A percentile compares a stretch with the other conserved stretches of the same genome.
Evolutionary conservation across 2,888 invertebrate species (phyloP).

Genomic region (Eupithecia abbreviata): DNA sequence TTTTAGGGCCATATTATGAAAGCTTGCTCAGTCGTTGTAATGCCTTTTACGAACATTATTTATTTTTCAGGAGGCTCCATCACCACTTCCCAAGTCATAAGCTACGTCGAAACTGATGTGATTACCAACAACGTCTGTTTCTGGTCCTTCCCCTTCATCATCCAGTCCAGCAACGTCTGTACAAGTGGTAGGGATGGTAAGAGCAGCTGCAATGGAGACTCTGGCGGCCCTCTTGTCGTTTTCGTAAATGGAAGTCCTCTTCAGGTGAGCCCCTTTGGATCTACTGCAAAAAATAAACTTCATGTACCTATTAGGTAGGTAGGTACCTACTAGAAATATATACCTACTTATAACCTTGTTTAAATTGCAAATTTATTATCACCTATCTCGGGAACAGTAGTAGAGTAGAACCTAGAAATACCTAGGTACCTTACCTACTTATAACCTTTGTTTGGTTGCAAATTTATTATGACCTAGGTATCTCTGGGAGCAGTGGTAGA

Average conservation of each 20-base stretch:
- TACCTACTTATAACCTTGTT: too few species aligned
- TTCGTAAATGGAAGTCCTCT: background rate
- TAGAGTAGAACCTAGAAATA: too few species aligned
- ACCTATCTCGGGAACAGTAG: too few species aligned
- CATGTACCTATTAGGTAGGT: too few species aligned
- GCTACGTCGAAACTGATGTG: background rate
- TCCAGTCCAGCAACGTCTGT: conserved; percentile 6
- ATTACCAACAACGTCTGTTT: conserved; percentile 1
- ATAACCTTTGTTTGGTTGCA: too few species aligned
- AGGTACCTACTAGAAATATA: too few species aligned
- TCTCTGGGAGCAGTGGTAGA: too few species aligned
- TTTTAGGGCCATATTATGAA: too few species aligned
- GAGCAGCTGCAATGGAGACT: conserved; percentile 11
- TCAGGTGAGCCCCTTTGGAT: background rate
- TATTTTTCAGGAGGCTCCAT: conserved; percentile 6
- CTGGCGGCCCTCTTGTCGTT: conserved; percentile 4
- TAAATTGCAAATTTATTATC: too few species aligned
- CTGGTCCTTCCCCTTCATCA: conserved; percentile 8
- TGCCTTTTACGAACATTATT: background rate
- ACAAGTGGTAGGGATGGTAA: background rate
- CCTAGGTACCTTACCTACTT: too few species aligned
- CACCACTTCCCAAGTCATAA: background rate
- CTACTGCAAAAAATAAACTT: background rate
- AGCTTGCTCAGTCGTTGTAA: too few species aligned
- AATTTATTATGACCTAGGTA: too few species aligned